phyloP scores from a whole-genome alignment of 1,140 invertebrate genomes.

The Neoseiulus cucumeris region DNA sequence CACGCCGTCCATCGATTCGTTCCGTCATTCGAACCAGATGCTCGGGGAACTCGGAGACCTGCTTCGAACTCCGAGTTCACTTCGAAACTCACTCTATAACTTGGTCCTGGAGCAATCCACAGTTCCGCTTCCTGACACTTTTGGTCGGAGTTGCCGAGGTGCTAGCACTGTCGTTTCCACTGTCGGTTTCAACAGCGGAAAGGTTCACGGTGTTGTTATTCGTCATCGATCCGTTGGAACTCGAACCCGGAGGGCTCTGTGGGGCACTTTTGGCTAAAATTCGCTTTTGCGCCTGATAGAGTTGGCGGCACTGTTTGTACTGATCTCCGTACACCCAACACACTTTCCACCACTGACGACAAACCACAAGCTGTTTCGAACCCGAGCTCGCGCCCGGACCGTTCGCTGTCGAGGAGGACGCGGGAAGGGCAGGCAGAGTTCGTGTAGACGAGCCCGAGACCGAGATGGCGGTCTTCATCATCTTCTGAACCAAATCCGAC shows the following conservation, averaged over 20 bases:
- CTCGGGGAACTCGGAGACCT: not conserved
- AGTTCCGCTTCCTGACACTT: not conserved
- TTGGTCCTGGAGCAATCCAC: not conserved
- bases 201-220: not conserved
- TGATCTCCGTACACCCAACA: constrained; percentile 66
- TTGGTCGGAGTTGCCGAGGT: not conserved
- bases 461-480: constrained; percentile 4
- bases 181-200: not conserved
- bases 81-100: not conserved
- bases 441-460: constrained; percentile 7
- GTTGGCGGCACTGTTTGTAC: constrained; percentile 54
- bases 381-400: not conserved
- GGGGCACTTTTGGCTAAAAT: not conserved
- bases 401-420: not conserved
- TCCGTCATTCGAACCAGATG: not conserved
- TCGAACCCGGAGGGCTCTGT: not conserved
- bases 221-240: not conserved
- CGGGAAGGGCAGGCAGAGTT: not conserved
- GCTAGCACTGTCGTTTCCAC: constrained; percentile 2
- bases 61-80: not conserved
- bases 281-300: constrained; percentile 32
- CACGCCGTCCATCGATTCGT: not conserved
- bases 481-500: constrained; percentile 5
- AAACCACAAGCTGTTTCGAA: constrained; percentile 34
- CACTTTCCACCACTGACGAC: constrained; percentile 66